Evolutionary conservation across 2,888 invertebrate species (phyloP).

Genomic region (Colletes collaris): DNA sequence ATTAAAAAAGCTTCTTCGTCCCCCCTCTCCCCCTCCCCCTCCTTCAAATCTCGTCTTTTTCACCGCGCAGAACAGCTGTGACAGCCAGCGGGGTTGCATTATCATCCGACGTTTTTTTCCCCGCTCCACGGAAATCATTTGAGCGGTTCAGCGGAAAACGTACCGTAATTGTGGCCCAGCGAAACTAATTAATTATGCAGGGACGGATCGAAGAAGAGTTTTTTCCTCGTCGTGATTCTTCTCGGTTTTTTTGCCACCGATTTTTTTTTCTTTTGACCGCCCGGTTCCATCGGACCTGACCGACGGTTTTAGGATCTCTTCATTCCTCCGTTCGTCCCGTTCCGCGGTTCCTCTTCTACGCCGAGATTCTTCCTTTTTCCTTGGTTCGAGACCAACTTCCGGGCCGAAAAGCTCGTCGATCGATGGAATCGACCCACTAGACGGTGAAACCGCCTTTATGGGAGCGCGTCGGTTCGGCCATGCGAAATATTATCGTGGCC

Average conservation of each 20-base stretch:
- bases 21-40: background rate
- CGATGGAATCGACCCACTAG: slow-evolving; percentile 10
- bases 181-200: slow-evolving; percentile 74
- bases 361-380: slow-evolving; percentile 15
- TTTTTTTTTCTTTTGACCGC: slow-evolving; percentile 26
- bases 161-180: slow-evolving; percentile 70
- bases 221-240: slow-evolving; percentile 38
- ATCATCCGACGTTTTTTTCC: slow-evolving; percentile 36
- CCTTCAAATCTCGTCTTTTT: background rate
- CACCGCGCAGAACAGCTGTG: background rate
- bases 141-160: slow-evolving; percentile 58
- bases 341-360: background rate
- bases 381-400: slow-evolving; percentile 28
- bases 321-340: slow-evolving; percentile 1
- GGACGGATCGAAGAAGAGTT: slow-evolving; percentile 49
- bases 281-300: slow-evolving; percentile 34
- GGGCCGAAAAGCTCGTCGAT: slow-evolving; percentile 28
- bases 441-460: slow-evolving; percentile 21
- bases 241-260: slow-evolving; percentile 12
- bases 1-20: slow-evolving; percentile 36
- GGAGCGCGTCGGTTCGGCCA: background rate
- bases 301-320: slow-evolving; percentile 33
- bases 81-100: slow-evolving; percentile 9
- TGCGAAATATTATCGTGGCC: slow-evolving; percentile 7
- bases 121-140: slow-evolving; percentile 46